Percentiles rank a stretch among this genome's conserved stretches.
Conservation (phyloP, 2,888 invertebrate species). For the Apamea monoglypha region DNA sequence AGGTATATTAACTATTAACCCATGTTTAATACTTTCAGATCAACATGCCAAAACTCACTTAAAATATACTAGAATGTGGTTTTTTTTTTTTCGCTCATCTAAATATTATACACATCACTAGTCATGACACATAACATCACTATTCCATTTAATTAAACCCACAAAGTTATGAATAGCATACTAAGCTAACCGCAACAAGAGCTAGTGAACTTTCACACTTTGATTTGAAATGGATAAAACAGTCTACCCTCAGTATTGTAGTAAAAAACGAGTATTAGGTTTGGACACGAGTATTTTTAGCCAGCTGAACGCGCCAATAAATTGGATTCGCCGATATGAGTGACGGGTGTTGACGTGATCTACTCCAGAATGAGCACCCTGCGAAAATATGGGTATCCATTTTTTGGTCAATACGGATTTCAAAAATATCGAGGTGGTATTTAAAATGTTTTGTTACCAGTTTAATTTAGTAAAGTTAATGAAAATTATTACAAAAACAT, state of each 20-base stretch:
- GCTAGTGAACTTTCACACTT: slow-evolving; percentile 4
- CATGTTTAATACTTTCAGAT: neutral
- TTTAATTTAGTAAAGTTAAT: neutral
- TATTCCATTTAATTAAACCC: neutral
- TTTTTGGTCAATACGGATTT: slow-evolving; percentile 24
- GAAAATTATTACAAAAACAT: neutral
- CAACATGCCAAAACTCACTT: neutral
- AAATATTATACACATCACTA: neutral
- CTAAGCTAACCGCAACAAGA: neutral
- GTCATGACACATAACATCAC: neutral
- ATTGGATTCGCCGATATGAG: slow-evolving; percentile 44
- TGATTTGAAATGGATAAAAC: neutral
- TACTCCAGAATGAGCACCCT: slow-evolving; percentile 17
- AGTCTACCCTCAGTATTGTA: neutral
- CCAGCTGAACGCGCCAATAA: slow-evolving; percentile 47
- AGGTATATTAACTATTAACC: neutral
- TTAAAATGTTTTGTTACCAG: neutral
- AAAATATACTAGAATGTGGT: neutral
- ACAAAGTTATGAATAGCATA: neutral
- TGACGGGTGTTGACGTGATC: slow-evolving; percentile 39
- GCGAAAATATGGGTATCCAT: slow-evolving; percentile 17
- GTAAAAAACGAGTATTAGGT: slow-evolving; percentile 8
- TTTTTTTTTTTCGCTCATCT: neutral
- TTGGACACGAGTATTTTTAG: slow-evolving; percentile 36
- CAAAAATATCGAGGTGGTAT: neutral